Conservation (phyloP, 2,797 vertebrate genomes). For the Hemitrygon akajei region DNA sequence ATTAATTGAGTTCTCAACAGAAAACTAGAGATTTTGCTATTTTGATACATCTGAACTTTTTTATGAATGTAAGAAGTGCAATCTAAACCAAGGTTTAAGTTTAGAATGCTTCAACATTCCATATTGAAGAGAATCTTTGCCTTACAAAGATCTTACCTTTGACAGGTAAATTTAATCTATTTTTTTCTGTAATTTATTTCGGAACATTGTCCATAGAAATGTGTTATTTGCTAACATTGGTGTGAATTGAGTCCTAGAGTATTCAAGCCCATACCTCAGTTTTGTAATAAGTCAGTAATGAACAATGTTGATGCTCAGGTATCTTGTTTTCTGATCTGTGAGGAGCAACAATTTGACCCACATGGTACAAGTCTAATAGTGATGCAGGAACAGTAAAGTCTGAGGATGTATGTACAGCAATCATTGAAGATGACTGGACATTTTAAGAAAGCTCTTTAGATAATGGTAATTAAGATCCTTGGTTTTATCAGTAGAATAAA, state of each 20-base stretch:
- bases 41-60: background rate
- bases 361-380: no score
- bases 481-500: no score
- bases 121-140: background rate
- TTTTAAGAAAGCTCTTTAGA: no score
- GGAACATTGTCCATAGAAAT: background rate
- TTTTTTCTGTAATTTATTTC: background rate
- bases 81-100: no score
- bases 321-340: background rate
- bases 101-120: background rate
- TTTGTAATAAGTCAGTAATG: background rate
- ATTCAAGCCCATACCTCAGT: background rate
- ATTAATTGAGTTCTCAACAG: background rate
- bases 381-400: no score
- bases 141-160: background rate
- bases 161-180: background rate
- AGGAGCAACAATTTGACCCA: background rate
- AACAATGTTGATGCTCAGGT: background rate
- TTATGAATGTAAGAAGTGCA: background rate
- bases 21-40: background rate
- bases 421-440: no score
- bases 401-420: no score
- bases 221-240: background rate
- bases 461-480: no score
- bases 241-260: background rate